Base-by-base conservation (phyloP, 2,113 vertebrate genomes). In the Azemiops feae region DNA sequence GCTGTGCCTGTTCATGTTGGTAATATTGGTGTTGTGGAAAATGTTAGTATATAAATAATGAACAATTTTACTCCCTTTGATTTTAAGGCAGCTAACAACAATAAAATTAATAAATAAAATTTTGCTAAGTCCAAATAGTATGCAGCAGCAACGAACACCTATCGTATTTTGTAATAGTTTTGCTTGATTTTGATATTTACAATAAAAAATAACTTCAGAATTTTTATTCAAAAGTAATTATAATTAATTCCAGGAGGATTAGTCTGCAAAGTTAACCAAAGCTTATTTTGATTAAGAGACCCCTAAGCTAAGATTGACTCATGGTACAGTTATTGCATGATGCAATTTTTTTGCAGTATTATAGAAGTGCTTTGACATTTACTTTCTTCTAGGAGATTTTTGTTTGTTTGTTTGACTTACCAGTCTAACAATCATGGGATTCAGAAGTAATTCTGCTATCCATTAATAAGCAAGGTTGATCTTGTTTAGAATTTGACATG, bases 211-310 rank as follows among this genome's bases (percentile, higher is more conserved):
- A 88, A 11, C 47, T 47, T 74, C 53, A 58, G 57, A 27, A 20
- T 45, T 94, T 89, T 64, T 95, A 27, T 54, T 10, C 85, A 10
- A 85, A 25, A 88, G 58, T 39, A 5, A 11, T 4, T 95, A 88
- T 93, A 58, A 57, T 74, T 89, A 52, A 92, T 22, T 50, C 54
- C 27, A 16, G 45, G 54, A 4, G 39, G 7, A 91, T 74, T 0
- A 0, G 91, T 95, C 47, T 93, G 92, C 93, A 27, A 94, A 85
- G 57, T n/a, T 93, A 47, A 87, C 39, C 86, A 94, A n/a, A 94
- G 6, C 64, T 93, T 7, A 58, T 96, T 95, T 92, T 94, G 60
- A 45, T 43, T 94, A 1, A 39, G 18, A 81, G 34, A 39, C 16
- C 16, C 4, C n/a, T 39, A 39, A 43, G 18, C 34, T 81, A 43